These are phyloP conservation scores for Sebastolobus altivelis DNA, from an alignment of 2,797 vertebrate species.

Conservation along the genomic window DNA sequence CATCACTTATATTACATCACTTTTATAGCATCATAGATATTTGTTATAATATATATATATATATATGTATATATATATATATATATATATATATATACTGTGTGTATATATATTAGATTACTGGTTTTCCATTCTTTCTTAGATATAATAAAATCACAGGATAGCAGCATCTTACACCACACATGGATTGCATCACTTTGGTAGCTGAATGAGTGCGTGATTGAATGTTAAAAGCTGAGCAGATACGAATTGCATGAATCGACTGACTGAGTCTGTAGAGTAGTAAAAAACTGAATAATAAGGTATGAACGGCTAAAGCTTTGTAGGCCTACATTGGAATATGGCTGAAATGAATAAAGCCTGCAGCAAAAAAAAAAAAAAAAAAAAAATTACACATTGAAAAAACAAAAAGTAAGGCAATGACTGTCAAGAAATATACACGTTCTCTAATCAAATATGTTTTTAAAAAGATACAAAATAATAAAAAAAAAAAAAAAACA, in stretches of 20 bases:
- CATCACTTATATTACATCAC: slow-evolving; percentile 83
- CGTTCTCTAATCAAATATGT: slow-evolving; percentile 79
- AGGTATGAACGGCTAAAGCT: slow-evolving; percentile 81
- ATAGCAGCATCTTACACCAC: slow-evolving; percentile 90
- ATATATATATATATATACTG: slow-evolving; percentile 67
- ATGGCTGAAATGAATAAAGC: slow-evolving; percentile 84
- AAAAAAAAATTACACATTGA: slow-evolving; percentile 55
- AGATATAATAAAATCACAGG: slow-evolving; percentile 85
- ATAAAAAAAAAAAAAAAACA: slow-evolving; percentile 78
- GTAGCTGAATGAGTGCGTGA: slow-evolving; percentile 82
- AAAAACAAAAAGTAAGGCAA: slow-evolving; percentile 75
- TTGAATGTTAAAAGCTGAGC: slow-evolving; percentile 72
- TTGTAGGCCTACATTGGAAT: slow-evolving; percentile 78
- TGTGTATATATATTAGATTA: slow-evolving; percentile 85
- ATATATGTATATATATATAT: slow-evolving; percentile 43
- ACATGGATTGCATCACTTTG: slow-evolving; percentile 87
- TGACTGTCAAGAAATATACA: slow-evolving; percentile 83
- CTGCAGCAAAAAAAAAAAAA: slow-evolving; percentile 63
- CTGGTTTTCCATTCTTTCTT: slow-evolving; percentile 83
- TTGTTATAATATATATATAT: slow-evolving; percentile 74
- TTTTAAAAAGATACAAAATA: slow-evolving; percentile 79
- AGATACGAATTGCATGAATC: slow-evolving; percentile 53
- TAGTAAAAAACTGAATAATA: slow-evolving; percentile 69
- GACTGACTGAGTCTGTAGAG: slow-evolving; percentile 62
- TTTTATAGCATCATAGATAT: slow-evolving; percentile 82